A percentile compares a stretch with the other conserved stretches of the same genome.
Conservation (phyloP, 2,888 invertebrate genomes). For the Phytoseiulus persimilis region DNA sequence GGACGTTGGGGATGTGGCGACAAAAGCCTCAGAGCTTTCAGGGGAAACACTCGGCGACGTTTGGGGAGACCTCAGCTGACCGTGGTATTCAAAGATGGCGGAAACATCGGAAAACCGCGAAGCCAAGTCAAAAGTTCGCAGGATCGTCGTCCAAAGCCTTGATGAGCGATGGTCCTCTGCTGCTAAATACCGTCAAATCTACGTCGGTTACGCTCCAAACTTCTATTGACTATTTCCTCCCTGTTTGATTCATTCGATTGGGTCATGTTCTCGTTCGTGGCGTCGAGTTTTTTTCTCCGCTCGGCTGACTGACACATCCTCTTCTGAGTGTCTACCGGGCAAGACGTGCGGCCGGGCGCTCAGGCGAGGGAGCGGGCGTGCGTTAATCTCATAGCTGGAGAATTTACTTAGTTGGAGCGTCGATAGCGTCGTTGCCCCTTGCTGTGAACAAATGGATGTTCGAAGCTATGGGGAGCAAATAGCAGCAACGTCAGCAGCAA, state of each 20-base stretch:
- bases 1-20: not conserved
- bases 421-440: not conserved
- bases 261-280: not conserved
- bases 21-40: too few relatives aligned
- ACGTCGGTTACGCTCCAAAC: too few relatives aligned
- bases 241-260: too few relatives aligned
- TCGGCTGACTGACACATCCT: not conserved
- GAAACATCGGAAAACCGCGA: too few relatives aligned
- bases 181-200: too few relatives aligned
- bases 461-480: not conserved
- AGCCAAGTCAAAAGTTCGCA: too few relatives aligned
- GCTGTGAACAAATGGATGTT: constrained; percentile 5
- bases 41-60: too few relatives aligned
- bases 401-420: not conserved
- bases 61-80: too few relatives aligned
- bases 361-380: not conserved
- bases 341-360: not conserved
- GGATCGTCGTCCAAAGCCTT: too few relatives aligned
- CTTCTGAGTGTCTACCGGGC: not conserved
- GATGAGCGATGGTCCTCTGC: too few relatives aligned
- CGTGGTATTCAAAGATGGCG: too few relatives aligned
- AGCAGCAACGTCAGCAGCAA: not conserved
- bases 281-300: not conserved
- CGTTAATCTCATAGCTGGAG: not conserved
- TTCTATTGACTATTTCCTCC: too few relatives aligned